Base-by-base conservation (phyloP, 1,140 invertebrate genomes). In the Nomia melanderi region DNA sequence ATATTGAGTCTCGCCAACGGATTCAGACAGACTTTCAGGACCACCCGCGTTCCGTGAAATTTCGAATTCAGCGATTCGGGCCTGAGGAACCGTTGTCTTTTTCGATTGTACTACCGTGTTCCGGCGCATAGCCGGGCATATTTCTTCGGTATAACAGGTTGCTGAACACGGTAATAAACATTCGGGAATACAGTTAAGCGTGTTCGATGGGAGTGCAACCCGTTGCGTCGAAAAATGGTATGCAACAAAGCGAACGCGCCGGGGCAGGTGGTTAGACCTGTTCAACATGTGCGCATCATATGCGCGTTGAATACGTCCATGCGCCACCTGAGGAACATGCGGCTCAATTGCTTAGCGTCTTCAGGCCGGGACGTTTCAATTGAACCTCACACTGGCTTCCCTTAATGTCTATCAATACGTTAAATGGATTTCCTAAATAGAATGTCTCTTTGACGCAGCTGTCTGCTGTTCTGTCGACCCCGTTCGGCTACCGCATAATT, bases 241-340 rank as follows among this genome's bases (percentile, higher is more conserved):
- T 12, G 33, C 47, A 65, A 65, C 62, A 74, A 74, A 74, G 71
- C 29, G 23, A 65, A 63, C 65, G 33, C 56, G 71, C 65, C 33
- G 12, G n/a, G 27, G 50, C 71, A 74, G 71, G 47, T 74, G 71
- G 71, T 65, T 54, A 56, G 47, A 56, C 62, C 36, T 74, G 71
- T 65, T 65, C 62, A 56, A 65, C 71, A 54, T 64, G 44, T 23
- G 71, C 33, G 47, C 71, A 50, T 74, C 71, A 74, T 65, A 65
- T 65, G 60, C 36, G 31, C 25, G 36, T 41, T 54, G 71, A 74
- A 65, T 65, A 63, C 33, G 14, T 56, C n/a, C 29, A 14, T n/a
- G n/a, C n/a, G n/a, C n/a, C n/a, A n/a, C n/a, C 12, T n/a, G 12
- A 20, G 44, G 17, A 14, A 33, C 53, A 20, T 20, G 36, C 39